Conservation (phyloP, 2,797 vertebrate genomes). For the Phylloscopus collybita region DNA sequence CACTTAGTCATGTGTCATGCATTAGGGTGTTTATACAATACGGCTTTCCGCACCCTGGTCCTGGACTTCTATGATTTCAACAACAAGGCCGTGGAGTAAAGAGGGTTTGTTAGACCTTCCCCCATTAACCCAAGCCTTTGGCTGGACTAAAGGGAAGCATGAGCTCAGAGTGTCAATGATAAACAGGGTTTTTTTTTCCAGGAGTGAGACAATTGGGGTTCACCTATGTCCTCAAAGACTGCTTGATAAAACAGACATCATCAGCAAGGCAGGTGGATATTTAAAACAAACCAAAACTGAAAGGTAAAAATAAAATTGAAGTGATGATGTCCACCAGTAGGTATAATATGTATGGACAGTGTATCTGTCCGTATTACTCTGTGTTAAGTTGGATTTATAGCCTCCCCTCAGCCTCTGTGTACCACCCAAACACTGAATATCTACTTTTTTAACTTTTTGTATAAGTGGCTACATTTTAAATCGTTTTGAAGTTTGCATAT, state of each 20-base stretch:
- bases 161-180: not conserved
- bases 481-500: not conserved
- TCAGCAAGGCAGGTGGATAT: not conserved
- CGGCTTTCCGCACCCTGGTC: conserved; percentile 72
- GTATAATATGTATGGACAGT: not conserved
- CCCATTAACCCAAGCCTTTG: conserved; percentile 15
- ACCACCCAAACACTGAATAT: not conserved
- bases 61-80: conserved; percentile 73
- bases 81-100: conserved; percentile 55
- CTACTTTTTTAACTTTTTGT: not conserved
- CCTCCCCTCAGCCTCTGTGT: not conserved
- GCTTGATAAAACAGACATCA: not conserved
- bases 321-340: not conserved
- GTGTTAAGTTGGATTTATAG: not conserved
- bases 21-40: conserved; percentile 82
- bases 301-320: not conserved
- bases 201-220: not conserved
- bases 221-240: not conserved
- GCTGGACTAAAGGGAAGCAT: not conserved
- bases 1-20: conserved; percentile 78
- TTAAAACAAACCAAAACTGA: not conserved
- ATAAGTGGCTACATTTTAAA: not conserved
- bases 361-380: accelerated
- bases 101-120: conserved; percentile 28
- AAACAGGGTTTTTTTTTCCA: not conserved